A percentile compares a stretch with the other conserved stretches of the same genome.
These are phyloP conservation scores for Opisthocomus hoazin DNA, from an alignment of 2,113 vertebrate genomes.

Conservation along the genomic window DNA sequence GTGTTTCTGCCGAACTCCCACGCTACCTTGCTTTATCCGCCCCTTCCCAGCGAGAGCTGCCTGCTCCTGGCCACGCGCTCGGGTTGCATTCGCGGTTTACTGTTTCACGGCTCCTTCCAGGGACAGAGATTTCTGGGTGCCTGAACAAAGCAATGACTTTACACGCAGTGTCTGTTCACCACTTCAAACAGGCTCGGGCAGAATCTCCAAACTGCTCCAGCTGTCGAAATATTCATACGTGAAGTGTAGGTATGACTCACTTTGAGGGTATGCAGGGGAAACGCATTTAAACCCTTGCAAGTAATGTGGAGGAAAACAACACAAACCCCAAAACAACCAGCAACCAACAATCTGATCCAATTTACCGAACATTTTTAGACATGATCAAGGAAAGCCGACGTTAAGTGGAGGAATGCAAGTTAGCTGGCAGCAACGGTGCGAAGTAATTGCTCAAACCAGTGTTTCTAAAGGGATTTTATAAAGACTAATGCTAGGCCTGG, in stretches of 20 bases:
- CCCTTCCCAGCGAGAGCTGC: neutral
- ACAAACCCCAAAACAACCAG: neutral
- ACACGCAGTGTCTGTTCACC: neutral
- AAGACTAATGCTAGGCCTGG: neutral
- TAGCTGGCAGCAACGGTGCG: neutral
- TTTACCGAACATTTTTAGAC: neutral
- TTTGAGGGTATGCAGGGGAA: neutral
- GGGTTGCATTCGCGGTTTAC: neutral
- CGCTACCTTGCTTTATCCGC: neutral
- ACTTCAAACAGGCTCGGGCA: fast-evolving
- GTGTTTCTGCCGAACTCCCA: neutral
- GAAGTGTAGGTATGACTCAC: neutral
- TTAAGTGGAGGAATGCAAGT: neutral
- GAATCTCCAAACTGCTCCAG: neutral
- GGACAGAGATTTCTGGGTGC: neutral
- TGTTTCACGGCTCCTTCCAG: neutral
- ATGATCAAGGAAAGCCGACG: neutral
- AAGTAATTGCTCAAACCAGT: neutral
- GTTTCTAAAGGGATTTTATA: neutral
- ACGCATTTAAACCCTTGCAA: neutral
- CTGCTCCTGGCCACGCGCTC: neutral
- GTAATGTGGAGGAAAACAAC: neutral
- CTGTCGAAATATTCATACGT: neutral
- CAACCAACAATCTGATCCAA: neutral
- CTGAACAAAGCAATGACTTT: neutral